phyloP scores from a whole-genome alignment of 2,113 vertebrate species.

The Naja naja region DNA sequence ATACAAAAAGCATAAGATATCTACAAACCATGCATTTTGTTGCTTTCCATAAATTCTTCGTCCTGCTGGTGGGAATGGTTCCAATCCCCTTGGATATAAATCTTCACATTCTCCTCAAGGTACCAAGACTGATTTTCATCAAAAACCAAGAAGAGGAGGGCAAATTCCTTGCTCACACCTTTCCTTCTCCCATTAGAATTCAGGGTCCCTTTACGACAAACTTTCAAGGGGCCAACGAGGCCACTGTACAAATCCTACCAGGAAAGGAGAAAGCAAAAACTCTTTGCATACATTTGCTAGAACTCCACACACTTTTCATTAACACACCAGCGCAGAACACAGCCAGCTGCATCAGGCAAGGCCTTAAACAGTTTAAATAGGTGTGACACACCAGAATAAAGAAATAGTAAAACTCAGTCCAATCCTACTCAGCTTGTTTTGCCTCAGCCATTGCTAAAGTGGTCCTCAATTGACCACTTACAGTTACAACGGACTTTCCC shows the following conservation, averaged over 20 bases:
- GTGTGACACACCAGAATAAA: background rate
- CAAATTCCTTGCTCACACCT: slow-evolving; percentile 71
- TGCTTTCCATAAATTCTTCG: slow-evolving; percentile 74
- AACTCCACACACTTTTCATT: background rate
- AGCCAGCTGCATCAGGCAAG: background rate
- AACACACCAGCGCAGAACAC: background rate
- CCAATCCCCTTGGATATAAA: slow-evolving; percentile 28
- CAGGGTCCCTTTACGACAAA: slow-evolving; percentile 69
- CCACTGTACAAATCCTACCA: slow-evolving; percentile 74
- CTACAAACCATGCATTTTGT: slow-evolving; percentile 77
- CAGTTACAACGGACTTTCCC: background rate
- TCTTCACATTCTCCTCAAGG: slow-evolving; percentile 71
- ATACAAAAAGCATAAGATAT: background rate
- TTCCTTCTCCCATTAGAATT: slow-evolving; percentile 48
- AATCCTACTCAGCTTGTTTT: background rate
- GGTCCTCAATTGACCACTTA: background rate
- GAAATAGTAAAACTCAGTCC: background rate
- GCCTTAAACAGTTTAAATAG: background rate
- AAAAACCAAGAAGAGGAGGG: slow-evolving; percentile 76
- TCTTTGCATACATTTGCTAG: background rate
- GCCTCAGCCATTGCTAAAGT: background rate
- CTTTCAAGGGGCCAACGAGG: slow-evolving; percentile 69
- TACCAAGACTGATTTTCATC: slow-evolving; percentile 81
- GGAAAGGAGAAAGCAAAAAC: background rate
- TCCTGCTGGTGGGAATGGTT: slow-evolving; percentile 46